These are phyloP conservation scores for Palloptera scutellata DNA, from an alignment of 2,888 invertebrate genomes.

Conservation along the genomic window DNA sequence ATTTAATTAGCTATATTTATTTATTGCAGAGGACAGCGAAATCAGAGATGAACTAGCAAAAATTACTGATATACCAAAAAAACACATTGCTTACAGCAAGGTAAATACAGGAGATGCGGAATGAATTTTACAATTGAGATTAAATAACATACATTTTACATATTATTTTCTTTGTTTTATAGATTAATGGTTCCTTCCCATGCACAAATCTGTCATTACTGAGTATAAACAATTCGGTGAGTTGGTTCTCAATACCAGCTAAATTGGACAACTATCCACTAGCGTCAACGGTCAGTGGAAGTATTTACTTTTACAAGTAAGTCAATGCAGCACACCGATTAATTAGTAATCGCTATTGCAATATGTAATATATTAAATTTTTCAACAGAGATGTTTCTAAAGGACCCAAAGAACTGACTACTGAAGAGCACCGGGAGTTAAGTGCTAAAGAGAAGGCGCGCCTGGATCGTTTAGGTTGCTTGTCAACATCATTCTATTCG, in stretches of 20 bases:
- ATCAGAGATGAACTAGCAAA: conserved; percentile 65
- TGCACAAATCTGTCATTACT: conserved; percentile 70
- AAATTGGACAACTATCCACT: conserved; percentile 68
- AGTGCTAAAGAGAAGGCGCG: conserved; percentile 69
- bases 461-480: conserved; percentile 64
- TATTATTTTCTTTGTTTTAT: conserved; percentile 5
- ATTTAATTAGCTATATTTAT: not conserved
- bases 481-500: conserved; percentile 66
- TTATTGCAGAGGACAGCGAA: conserved; percentile 63
- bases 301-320: conserved; percentile 75
- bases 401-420: conserved; percentile 68
- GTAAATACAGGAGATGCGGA: conserved; percentile 42
- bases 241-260: conserved; percentile 69
- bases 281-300: conserved; percentile 70
- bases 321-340: conserved; percentile 20
- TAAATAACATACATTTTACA: not conserved
- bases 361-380: not conserved
- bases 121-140: not conserved
- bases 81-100: conserved; percentile 72
- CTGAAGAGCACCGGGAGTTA: conserved; percentile 71
- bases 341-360: not conserved
- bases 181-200: conserved; percentile 67
- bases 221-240: conserved; percentile 69
- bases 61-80: conserved; percentile 70
- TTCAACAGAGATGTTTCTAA: conserved; percentile 70